Evolutionary conservation across 2,797 vertebrate genomes (phyloP).

Genomic region (Graptemys geographica): DNA sequence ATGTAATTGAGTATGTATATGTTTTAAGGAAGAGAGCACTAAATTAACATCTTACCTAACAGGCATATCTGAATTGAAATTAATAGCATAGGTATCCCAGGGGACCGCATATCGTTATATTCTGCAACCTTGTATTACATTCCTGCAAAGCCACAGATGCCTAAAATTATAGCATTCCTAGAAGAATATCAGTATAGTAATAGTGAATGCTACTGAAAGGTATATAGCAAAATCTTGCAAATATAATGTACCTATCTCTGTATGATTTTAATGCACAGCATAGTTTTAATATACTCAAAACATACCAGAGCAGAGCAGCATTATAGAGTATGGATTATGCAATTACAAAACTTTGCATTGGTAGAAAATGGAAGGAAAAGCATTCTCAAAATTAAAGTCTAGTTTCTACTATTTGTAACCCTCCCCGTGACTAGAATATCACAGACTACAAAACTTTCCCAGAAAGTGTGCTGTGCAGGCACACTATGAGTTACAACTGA

Average conservation of each 20-base stretch:
- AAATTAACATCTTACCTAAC: slow-evolving; percentile 21
- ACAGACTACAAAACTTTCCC: background rate
- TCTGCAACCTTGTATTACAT: background rate
- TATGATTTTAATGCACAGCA: background rate
- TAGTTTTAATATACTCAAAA: background rate
- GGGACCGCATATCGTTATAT: background rate
- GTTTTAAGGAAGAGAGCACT: background rate
- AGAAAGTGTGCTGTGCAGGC: background rate
- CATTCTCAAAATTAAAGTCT: background rate
- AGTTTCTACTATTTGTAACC: background rate
- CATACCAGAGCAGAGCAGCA: background rate
- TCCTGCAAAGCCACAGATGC: background rate
- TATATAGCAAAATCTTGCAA: background rate
- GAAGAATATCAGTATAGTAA: background rate
- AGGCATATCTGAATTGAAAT: slow-evolving; percentile 19
- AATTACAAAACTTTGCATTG: background rate
- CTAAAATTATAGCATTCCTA: background rate
- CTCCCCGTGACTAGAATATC: background rate
- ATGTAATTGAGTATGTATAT: slow-evolving; percentile 12
- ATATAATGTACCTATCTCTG: accelerated
- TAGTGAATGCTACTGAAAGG: background rate
- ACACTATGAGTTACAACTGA: background rate
- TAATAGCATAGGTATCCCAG: slow-evolving; percentile 23
- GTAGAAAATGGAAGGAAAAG: background rate
- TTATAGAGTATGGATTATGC: background rate